A percentile compares a stretch with the other conserved stretches of the same genome.
These are phyloP conservation scores for Polydrusus tereticollis DNA, from an alignment of 2,888 invertebrate genomes.

Conservation along the genomic window DNA sequence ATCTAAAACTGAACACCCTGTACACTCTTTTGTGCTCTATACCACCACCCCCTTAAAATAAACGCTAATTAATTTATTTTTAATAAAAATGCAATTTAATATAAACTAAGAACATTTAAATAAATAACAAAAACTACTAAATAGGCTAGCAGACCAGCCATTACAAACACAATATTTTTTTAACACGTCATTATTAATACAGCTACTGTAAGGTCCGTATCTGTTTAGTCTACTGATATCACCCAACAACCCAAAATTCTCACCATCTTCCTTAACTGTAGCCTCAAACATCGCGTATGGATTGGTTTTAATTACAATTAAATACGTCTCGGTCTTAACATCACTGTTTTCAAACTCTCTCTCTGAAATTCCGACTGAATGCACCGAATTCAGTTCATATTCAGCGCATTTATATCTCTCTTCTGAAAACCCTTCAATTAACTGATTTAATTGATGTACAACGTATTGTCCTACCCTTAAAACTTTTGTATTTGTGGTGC, in stretches of 20 bases:
- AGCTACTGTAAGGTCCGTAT: slow-evolving; percentile 69
- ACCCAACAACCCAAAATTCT: slow-evolving; percentile 69
- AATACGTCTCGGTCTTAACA: slow-evolving; percentile 67
- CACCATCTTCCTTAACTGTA: slow-evolving; percentile 68
- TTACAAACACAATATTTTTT: slow-evolving; percentile 73
- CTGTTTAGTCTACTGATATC: slow-evolving; percentile 74
- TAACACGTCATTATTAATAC: slow-evolving; percentile 67
- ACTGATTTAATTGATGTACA: slow-evolving; percentile 47
- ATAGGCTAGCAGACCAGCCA: slow-evolving; percentile 25
- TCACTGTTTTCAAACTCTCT: slow-evolving; percentile 25
- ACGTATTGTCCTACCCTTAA: slow-evolving; percentile 68
- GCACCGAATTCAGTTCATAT: slow-evolving; percentile 56
- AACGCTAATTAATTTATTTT: background rate
- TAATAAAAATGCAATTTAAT: background rate
- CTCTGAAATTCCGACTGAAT: slow-evolving; percentile 54
- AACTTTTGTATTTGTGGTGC: slow-evolving; percentile 68
- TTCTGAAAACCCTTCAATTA: slow-evolving; percentile 24
- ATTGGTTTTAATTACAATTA: slow-evolving; percentile 75
- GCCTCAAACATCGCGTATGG: slow-evolving; percentile 81
- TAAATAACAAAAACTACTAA: slow-evolving; percentile 21
- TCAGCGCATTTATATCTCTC: slow-evolving; percentile 50
- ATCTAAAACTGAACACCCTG: no score
- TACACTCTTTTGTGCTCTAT: no score
- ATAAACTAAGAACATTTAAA: slow-evolving; percentile 11
- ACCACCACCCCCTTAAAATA: no score